Percentiles rank a stretch among this genome's conserved stretches.
phyloP scores from a whole-genome alignment of 2,797 vertebrate species.

The Gymnoscopelus braueri region DNA sequence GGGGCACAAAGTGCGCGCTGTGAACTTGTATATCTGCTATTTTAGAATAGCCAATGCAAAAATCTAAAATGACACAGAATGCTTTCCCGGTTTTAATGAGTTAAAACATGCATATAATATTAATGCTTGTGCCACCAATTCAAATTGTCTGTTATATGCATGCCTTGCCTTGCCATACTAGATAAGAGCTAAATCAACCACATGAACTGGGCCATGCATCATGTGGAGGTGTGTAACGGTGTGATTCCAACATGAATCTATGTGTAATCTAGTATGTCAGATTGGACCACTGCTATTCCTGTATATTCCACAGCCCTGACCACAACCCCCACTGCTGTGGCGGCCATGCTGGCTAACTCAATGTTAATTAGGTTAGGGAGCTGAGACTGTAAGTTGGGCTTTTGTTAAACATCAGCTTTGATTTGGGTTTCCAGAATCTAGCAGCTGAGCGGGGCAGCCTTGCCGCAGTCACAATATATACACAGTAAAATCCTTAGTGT shows the following conservation, averaged over 20 bases:
- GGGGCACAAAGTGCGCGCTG: too few relatives aligned
- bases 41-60: too few relatives aligned
- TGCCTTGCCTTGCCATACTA: too few relatives aligned
- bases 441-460: constrained; percentile 62
- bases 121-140: too few relatives aligned
- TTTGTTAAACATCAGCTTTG: constrained; percentile 68
- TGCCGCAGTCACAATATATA: constrained; percentile 69
- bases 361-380: constrained; percentile 80
- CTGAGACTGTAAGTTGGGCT: constrained; percentile 64
- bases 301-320: constrained; percentile 57
- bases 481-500: not conserved
- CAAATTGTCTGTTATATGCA: too few relatives aligned
- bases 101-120: too few relatives aligned
- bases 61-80: too few relatives aligned
- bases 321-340: constrained; percentile 59
- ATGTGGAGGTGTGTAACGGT: constrained; percentile 57
- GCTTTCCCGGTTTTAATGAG: too few relatives aligned
- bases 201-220: constrained; percentile 56
- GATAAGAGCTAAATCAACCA: too few relatives aligned
- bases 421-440: constrained; percentile 73
- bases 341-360: constrained; percentile 71
- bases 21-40: too few relatives aligned
- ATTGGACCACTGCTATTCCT: constrained; percentile 66
- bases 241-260: constrained; percentile 68
- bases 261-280: constrained; percentile 69